Evolutionary conservation across 2,797 vertebrate species (phyloP).

Genomic region (Micrastur ruficollis): DNA sequence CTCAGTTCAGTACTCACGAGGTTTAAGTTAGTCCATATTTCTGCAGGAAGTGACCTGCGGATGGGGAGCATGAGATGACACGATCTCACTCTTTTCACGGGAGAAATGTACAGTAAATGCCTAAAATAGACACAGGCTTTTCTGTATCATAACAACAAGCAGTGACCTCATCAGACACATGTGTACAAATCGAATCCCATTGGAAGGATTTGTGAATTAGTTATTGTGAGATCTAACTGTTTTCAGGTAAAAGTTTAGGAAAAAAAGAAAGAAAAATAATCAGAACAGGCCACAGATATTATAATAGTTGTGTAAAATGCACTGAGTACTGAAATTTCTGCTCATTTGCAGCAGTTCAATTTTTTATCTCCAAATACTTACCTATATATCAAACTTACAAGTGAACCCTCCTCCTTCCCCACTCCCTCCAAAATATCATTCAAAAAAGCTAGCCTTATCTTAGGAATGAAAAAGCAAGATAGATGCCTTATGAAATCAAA

Average conservation of each 20-base stretch:
- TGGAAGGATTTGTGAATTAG: constrained; percentile 77
- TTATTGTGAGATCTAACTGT: constrained; percentile 78
- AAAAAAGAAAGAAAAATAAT: constrained; percentile 65
- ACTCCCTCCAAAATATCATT: not conserved
- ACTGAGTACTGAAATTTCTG: constrained; percentile 79
- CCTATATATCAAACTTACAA: constrained; percentile 54
- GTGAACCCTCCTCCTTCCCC: not conserved
- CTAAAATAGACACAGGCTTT: constrained; percentile 99
- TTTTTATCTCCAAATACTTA: constrained; percentile 76
- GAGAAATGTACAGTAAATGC: constrained; percentile 99
- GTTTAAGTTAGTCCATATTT: constrained; percentile 99
- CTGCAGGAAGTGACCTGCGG: constrained; percentile 99
- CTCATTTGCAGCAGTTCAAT: constrained; percentile 74
- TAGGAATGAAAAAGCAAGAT: constrained; percentile 4
- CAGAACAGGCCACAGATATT: constrained; percentile 72
- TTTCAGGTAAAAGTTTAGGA: constrained; percentile 71
- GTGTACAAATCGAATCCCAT: constrained; percentile 81
- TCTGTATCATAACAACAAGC: constrained; percentile 99
- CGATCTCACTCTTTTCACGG: constrained; percentile 99
- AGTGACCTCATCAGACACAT: constrained; percentile 87
- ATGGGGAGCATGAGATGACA: constrained; percentile 98
- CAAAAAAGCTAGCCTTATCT: constrained; percentile 69
- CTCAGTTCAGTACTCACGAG: constrained; percentile 99
- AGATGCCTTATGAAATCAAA: constrained; percentile 37
- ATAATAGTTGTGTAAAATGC: constrained; percentile 63